Evolutionary conservation across 2,888 invertebrate genomes (phyloP).

Genomic region (Mimas tiliae): DNA sequence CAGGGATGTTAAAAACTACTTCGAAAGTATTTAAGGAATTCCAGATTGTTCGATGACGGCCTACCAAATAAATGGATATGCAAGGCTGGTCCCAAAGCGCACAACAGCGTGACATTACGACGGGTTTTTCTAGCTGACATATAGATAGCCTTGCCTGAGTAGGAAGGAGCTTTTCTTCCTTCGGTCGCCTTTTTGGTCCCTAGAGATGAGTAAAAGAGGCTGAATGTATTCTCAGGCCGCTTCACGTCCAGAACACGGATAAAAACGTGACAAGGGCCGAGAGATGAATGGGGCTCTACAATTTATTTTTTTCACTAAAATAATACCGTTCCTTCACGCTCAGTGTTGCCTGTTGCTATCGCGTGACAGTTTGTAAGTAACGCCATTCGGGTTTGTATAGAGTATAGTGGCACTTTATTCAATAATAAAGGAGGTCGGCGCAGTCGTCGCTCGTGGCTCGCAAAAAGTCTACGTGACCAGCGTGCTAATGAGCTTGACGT

Average conservation of each 20-base stretch:
- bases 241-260: not conserved
- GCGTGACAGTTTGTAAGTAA: conserved; percentile 13
- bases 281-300: conserved; percentile 6
- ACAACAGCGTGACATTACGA: not conserved
- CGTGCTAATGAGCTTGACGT: conserved; percentile 21
- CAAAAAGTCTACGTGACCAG: conserved; percentile 31
- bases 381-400: conserved; percentile 1
- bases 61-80: too few relatives aligned
- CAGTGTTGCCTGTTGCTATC: conserved; percentile 15
- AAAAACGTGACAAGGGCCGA: not conserved
- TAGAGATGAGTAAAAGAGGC: not conserved
- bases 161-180: not conserved
- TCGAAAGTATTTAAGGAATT: too few relatives aligned
- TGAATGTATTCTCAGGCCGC: not conserved
- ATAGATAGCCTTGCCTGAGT: not conserved
- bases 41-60: too few relatives aligned
- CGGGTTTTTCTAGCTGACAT: not conserved
- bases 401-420: conserved; percentile 6
- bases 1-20: too few relatives aligned
- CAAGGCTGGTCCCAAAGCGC: not conserved
- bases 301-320: conserved; percentile 1
- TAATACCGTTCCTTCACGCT: not conserved
- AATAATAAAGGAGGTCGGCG: conserved; percentile 26
- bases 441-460: conserved; percentile 26
- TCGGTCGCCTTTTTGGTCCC: not conserved